Percentiles rank a stretch among this genome's conserved stretches.
These are phyloP conservation scores for Ichneumon xanthorius DNA, from an alignment of 2,888 invertebrate genomes.

Conservation along the genomic window DNA sequence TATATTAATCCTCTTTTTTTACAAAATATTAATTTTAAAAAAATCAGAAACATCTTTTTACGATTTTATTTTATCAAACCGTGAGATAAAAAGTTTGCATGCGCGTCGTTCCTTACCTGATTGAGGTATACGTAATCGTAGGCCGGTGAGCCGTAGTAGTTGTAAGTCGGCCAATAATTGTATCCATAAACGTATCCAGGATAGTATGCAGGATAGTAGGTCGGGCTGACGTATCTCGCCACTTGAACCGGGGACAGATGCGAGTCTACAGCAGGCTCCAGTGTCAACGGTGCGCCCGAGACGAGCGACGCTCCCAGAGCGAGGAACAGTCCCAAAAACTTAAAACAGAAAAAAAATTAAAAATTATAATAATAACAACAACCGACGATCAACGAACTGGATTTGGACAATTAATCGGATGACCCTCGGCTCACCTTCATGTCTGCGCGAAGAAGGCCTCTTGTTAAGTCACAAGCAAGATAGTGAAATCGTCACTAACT, in stretches of 20 bases:
- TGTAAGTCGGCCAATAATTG: conserved; percentile 72
- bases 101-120: too few relatives aligned
- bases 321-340: conserved; percentile 26
- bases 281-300: conserved; percentile 25
- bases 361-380: background rate
- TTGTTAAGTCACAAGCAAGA: conserved; percentile 43
- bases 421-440: conserved; percentile 63
- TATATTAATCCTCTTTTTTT: too few relatives aligned
- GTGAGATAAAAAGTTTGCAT: too few relatives aligned
- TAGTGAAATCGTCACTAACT: conserved; percentile 75
- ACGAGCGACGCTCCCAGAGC: conserved; percentile 48
- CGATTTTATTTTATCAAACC: too few relatives aligned
- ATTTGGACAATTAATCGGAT: background rate
- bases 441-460: conserved; percentile 13
- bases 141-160: conserved; percentile 72
- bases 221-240: conserved; percentile 53
- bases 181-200: conserved; percentile 65
- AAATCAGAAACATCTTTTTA: too few relatives aligned
- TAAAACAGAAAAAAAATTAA: background rate
- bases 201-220: conserved; percentile 63
- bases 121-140: conserved; percentile 73
- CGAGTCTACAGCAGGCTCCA: conserved; percentile 2
- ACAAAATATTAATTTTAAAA: too few relatives aligned
- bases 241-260: conserved; percentile 40
- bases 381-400: background rate